phyloP scores from a whole-genome alignment of 2,797 vertebrate genomes.

The Pangasius larnaudii region DNA sequence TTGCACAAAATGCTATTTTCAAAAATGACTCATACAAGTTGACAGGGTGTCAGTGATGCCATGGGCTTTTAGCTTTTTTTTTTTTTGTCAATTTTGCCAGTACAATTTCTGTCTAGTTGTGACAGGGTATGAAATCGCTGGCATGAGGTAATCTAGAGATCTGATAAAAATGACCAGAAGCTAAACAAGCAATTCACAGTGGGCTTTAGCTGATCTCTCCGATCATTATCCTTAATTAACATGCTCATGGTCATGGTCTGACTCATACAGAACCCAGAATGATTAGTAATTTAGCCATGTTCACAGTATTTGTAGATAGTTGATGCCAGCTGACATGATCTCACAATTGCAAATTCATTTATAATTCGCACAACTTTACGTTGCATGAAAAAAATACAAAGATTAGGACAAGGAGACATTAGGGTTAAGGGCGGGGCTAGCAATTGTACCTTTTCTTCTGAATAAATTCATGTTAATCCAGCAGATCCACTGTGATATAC shows the following conservation, averaged over 20 bases:
- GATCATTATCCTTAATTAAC: neutral
- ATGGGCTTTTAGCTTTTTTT: neutral
- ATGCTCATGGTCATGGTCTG: neutral
- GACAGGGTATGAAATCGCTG: neutral
- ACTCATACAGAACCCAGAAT: neutral
- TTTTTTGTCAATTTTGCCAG: neutral
- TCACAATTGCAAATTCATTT: neutral
- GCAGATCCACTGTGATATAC: neutral
- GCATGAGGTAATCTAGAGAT: neutral
- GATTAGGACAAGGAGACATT: neutral
- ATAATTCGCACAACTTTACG: neutral
- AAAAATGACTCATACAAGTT: conserved; percentile 4
- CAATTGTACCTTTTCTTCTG: neutral
- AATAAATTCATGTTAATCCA: neutral
- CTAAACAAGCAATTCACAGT: conserved; percentile 19
- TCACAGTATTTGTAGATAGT: neutral
- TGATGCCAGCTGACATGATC: neutral
- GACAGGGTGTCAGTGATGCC: neutral
- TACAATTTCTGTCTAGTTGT: neutral
- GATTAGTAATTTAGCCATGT: neutral
- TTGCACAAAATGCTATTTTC: conserved; percentile 2
- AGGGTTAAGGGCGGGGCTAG: neutral
- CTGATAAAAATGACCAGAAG: conserved; percentile 64
- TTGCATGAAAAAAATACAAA: neutral
- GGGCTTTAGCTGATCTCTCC: neutral